Evolutionary conservation across 2,888 invertebrate species (phyloP).

Genomic region (Parnassius smintheus): DNA sequence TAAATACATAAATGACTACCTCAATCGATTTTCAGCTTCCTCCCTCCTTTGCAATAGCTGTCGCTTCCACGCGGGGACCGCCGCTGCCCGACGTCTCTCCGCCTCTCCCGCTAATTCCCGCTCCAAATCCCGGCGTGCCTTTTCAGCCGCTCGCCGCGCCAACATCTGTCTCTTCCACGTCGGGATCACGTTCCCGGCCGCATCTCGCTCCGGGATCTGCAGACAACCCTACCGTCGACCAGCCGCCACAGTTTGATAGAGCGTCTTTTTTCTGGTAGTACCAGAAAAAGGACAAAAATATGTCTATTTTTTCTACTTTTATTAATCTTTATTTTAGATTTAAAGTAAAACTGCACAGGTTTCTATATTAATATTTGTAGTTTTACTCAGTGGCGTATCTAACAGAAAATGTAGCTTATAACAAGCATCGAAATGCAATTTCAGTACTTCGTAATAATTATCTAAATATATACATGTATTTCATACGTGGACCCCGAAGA

Average conservation of each 20-base stretch:
- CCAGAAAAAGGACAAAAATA: conserved; percentile 17
- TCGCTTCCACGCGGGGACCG: conserved; percentile 97
- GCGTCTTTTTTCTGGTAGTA: conserved; percentile 4
- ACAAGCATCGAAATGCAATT: too few species aligned
- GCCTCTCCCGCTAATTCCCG: conserved; percentile 91
- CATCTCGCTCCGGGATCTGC: conserved; percentile 94
- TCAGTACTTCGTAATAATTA: too few species aligned
- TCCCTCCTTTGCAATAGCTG: conserved; percentile 92
- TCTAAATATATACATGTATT: too few species aligned
- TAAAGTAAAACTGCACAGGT: too few species aligned
- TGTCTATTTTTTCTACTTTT: background rate
- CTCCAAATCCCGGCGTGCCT: conserved; percentile 94
- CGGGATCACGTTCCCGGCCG: conserved; percentile 93
- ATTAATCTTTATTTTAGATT: too few species aligned
- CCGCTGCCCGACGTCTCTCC: conserved; percentile 90
- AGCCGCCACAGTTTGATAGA: conserved; percentile 54
- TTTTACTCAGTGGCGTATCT: too few species aligned
- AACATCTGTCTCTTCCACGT: conserved; percentile 98
- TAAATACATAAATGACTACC: conserved; percentile 68
- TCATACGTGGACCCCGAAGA: too few species aligned
- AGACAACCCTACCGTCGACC: conserved; percentile 75
- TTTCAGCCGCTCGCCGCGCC: conserved; percentile 96
- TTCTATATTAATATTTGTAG: too few species aligned
- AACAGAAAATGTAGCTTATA: too few species aligned
- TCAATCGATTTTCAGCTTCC: conserved; percentile 87